phyloP scores from a whole-genome alignment of 2,888 invertebrate species.

The Pollenia amentaria region DNA sequence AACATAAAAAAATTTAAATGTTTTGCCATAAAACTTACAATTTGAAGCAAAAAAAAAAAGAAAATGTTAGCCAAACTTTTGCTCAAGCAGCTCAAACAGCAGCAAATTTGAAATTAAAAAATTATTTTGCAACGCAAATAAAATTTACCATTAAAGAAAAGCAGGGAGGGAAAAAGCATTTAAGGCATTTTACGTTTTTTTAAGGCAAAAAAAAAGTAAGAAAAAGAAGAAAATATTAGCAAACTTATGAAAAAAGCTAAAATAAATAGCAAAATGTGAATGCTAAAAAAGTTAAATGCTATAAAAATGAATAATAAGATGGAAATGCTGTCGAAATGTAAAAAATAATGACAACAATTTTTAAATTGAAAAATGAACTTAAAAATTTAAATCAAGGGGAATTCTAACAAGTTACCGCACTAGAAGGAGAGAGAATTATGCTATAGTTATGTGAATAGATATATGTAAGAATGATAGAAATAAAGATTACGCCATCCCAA shows the following conservation, averaged over 20 bases:
- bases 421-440: too few species aligned
- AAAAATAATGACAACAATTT: neutral
- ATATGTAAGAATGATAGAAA: too few species aligned
- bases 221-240: conserved; percentile 68
- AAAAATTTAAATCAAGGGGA: neutral
- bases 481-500: too few species aligned
- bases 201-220: conserved; percentile 72
- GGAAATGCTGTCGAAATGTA: neutral
- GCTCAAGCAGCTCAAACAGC: conserved; percentile 56
- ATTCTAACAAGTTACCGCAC: too few species aligned
- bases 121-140: conserved; percentile 38
- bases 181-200: conserved; percentile 3
- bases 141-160: conserved; percentile 61
- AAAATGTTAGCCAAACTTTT: conserved; percentile 55
- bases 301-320: neutral
- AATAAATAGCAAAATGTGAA: conserved; percentile 1
- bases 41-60: conserved; percentile 49
- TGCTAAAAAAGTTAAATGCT: neutral
- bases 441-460: too few species aligned
- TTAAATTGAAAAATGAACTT: neutral
- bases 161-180: conserved; percentile 48
- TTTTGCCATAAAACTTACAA: conserved; percentile 60
- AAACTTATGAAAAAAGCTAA: conserved; percentile 2
- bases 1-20: conserved; percentile 1
- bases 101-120: conserved; percentile 46